A percentile compares a stretch with the other conserved stretches of the same genome.
phyloP scores from a whole-genome alignment of 1,140 invertebrate genomes.

The Gryon sp. region DNA sequence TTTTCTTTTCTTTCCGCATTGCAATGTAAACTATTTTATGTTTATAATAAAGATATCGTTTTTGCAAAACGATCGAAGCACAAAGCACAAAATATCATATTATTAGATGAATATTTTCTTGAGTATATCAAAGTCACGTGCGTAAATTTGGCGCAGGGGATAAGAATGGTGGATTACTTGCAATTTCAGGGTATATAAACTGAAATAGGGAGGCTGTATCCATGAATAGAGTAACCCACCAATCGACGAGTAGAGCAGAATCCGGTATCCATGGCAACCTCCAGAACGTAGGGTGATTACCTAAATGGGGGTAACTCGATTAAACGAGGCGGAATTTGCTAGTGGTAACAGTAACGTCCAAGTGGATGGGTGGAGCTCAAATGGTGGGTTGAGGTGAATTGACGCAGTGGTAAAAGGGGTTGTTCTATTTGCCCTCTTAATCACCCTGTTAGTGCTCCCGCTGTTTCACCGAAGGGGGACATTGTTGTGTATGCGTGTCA shows the following conservation, averaged over 20 bases:
- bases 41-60: background rate
- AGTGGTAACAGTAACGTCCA: conserved; percentile 59
- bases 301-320: conserved; percentile 74
- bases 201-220: conserved; percentile 63
- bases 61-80: background rate
- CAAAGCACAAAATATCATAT: conserved; percentile 30
- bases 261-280: conserved; percentile 73
- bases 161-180: conserved; percentile 59
- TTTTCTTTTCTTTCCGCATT: no score
- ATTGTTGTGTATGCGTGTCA: conserved; percentile 57
- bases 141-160: conserved; percentile 33
- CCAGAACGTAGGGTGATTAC: conserved; percentile 70
- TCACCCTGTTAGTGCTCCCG: conserved; percentile 70
- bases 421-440: conserved; percentile 73
- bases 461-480: conserved; percentile 63
- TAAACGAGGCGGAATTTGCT: conserved; percentile 68
- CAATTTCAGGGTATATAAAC: conserved; percentile 59
- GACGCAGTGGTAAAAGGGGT: conserved; percentile 67
- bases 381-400: conserved; percentile 61
- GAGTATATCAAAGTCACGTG: conserved; percentile 32
- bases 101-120: conserved; percentile 26
- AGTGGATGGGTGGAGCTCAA: conserved; percentile 56
- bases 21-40: no score
- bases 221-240: conserved; percentile 54
- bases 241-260: conserved; percentile 55